Conservation (phyloP, 2,797 vertebrate species). For the Salmo trutta region DNA sequence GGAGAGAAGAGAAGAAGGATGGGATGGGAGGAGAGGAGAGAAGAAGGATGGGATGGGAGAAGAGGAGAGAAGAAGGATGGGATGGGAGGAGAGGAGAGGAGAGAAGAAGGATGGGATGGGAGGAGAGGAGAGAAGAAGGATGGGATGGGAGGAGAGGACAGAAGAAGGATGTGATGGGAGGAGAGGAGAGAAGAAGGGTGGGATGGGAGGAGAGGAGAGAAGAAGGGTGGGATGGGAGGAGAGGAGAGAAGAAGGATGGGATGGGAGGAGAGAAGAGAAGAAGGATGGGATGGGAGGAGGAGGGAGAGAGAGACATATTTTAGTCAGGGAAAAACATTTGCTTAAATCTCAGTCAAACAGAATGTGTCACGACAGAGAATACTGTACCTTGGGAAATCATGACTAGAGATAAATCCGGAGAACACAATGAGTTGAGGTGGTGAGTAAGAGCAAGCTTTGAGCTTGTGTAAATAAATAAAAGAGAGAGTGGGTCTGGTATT, state of each 20-base stretch:
- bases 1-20: constrained; percentile 10
- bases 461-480: constrained; percentile 4
- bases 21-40: too few species aligned
- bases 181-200: too few species aligned
- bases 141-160: too few species aligned
- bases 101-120: too few species aligned
- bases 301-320: constrained; percentile 4
- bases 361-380: background rate
- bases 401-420: background rate
- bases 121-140: too few species aligned
- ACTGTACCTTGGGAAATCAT: background rate
- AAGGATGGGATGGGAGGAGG: background rate
- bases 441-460: background rate
- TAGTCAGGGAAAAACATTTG: background rate
- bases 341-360: background rate
- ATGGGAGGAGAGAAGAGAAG: constrained; percentile 16
- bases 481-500: background rate
- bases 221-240: background rate
- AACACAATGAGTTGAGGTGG: background rate
- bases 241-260: background rate
- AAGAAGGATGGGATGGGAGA: too few species aligned
- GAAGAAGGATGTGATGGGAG: too few species aligned
- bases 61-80: too few species aligned
- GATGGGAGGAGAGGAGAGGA: too few species aligned
- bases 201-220: too few species aligned